These are phyloP conservation scores for Andrena cerasifolii DNA, from an alignment of 1,140 invertebrate genomes.

Conservation along the genomic window DNA sequence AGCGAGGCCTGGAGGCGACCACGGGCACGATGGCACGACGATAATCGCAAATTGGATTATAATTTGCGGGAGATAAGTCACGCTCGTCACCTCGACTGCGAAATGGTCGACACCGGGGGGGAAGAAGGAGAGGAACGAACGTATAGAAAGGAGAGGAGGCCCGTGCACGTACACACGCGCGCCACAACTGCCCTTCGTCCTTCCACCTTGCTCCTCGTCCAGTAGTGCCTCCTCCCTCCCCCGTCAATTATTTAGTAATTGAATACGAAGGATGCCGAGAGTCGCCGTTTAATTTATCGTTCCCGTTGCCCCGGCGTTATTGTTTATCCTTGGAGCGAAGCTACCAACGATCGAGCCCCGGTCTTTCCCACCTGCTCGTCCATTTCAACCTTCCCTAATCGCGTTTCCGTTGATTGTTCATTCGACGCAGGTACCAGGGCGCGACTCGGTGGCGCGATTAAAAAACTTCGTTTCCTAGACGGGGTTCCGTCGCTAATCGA, in stretches of 20 bases:
- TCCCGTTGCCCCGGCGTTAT: slow-evolving; percentile 68
- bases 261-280: slow-evolving; percentile 79
- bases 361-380: slow-evolving; percentile 11
- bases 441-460: not conserved
- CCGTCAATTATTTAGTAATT: slow-evolving; percentile 81
- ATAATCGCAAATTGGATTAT: slow-evolving; percentile 82
- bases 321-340: slow-evolving; percentile 69
- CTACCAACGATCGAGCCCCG: slow-evolving; percentile 34
- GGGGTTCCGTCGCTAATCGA: not conserved
- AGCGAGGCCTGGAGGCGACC: slow-evolving; percentile 54
- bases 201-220: not conserved
- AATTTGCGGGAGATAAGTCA: slow-evolving; percentile 81
- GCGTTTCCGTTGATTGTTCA: not conserved
- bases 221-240: slow-evolving; percentile 55
- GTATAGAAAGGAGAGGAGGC: too few relatives aligned
- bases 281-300: slow-evolving; percentile 82
- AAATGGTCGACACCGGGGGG: slow-evolving; percentile 69
- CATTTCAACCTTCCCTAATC: too few relatives aligned
- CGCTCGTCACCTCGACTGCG: slow-evolving; percentile 78
- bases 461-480: slow-evolving; percentile 36
- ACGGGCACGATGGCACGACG: slow-evolving; percentile 67
- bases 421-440: not conserved
- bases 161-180: not conserved
- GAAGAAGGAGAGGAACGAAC: slow-evolving; percentile 36
- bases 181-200: slow-evolving; percentile 36